Conservation (phyloP, 2,797 vertebrate genomes). For the Spinibarbus caldwelli region DNA sequence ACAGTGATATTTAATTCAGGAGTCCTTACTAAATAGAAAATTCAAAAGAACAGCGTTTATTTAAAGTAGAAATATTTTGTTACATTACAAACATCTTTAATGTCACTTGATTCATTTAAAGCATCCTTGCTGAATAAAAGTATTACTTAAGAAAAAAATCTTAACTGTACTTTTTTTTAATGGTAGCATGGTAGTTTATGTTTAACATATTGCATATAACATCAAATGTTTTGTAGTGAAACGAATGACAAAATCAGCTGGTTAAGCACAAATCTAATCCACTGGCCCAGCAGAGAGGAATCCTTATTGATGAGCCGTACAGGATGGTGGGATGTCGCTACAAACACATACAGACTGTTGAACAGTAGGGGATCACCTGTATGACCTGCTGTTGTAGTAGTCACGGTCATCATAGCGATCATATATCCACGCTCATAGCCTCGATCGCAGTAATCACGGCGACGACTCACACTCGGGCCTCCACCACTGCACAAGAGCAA, state of each 20-base stretch:
- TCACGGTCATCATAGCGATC: constrained; percentile 92
- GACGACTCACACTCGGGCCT: constrained; percentile 71
- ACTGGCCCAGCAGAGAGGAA: neutral
- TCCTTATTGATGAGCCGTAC: neutral
- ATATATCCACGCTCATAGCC: constrained; percentile 78
- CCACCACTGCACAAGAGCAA: constrained; percentile 35
- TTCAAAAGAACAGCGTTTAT: neutral
- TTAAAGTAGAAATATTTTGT: neutral
- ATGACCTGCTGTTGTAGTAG: constrained; percentile 87
- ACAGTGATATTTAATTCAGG: too few relatives aligned
- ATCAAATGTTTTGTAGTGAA: neutral
- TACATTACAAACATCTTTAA: too few relatives aligned
- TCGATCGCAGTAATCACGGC: constrained; percentile 86
- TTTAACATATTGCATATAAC: neutral
- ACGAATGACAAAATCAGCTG: neutral
- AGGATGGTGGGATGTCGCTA: neutral
- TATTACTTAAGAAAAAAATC: neutral
- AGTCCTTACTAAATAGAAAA: neutral
- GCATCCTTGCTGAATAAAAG: neutral
- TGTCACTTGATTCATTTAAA: neutral
- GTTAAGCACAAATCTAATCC: neutral
- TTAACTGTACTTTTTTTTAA: too few relatives aligned
- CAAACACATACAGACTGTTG: neutral
- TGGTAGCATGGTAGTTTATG: too few relatives aligned
- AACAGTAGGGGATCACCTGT: constrained; percentile 76